A percentile compares a stretch with the other conserved stretches of the same genome.
These are phyloP conservation scores for Seira ritae DNA, from an alignment of 2,888 invertebrate species.

Conservation along the genomic window DNA sequence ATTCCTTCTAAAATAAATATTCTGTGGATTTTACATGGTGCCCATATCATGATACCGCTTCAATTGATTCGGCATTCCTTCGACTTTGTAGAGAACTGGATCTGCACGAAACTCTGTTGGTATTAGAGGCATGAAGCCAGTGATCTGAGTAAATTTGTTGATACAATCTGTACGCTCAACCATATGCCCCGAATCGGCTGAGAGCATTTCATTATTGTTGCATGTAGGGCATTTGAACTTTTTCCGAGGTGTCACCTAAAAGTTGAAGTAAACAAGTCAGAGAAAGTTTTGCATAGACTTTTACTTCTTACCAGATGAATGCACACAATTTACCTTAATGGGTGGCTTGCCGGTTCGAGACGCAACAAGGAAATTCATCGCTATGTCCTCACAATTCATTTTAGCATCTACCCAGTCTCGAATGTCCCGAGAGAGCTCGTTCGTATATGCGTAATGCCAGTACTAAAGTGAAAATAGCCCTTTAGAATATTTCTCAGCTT, in stretches of 20 bases:
- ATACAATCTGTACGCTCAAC: slow-evolving; percentile 93
- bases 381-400: slow-evolving; percentile 99
- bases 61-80: slow-evolving; percentile 88
- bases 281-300: not conserved
- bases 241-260: slow-evolving; percentile 92
- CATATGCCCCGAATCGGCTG: slow-evolving; percentile 95
- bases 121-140: slow-evolving; percentile 91
- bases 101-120: slow-evolving; percentile 96
- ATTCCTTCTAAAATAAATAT: slow-evolving; percentile 1
- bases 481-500: no score
- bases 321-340: slow-evolving; percentile 80
- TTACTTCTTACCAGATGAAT: not conserved
- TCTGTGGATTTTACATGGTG: slow-evolving; percentile 80
- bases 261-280: slow-evolving; percentile 46
- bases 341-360: slow-evolving; percentile 95
- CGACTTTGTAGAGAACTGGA: slow-evolving; percentile 90
- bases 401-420: slow-evolving; percentile 94
- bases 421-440: slow-evolving; percentile 89
- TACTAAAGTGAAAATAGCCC: no score
- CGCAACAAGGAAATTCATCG: slow-evolving; percentile 97
- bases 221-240: slow-evolving; percentile 98
- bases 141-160: slow-evolving; percentile 85
- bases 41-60: slow-evolving; percentile 93
- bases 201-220: slow-evolving; percentile 94
- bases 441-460: slow-evolving; percentile 96